Evolutionary conservation across 2,888 invertebrate genomes (phyloP).

Genomic region (Caenorhabditis imperialis): DNA sequence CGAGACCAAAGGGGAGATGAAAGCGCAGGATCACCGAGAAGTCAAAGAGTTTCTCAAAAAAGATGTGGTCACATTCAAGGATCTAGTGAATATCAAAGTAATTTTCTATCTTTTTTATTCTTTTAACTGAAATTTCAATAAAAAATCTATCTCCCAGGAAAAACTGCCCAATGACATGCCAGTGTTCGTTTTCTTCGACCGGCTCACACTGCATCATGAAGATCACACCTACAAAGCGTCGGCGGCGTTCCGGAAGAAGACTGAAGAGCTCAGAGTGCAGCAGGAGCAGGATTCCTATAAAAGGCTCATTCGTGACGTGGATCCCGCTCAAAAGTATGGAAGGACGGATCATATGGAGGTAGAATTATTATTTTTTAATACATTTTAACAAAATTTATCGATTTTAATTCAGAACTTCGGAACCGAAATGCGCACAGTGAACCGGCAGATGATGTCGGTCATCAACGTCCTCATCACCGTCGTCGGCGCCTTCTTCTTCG

Average conservation of each 20-base stretch:
- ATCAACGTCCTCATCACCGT: constrained; percentile 94
- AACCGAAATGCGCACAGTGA: constrained; percentile 57
- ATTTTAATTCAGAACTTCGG: constrained; percentile 59
- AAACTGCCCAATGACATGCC: constrained; percentile 47
- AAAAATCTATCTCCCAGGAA: constrained; percentile 12
- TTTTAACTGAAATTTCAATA: too few relatives aligned
- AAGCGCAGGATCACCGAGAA: constrained; percentile 6
- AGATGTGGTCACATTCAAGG: constrained; percentile 46
- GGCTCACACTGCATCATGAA: constrained; percentile 31
- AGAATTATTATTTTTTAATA: too few relatives aligned
- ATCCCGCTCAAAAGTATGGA: constrained; percentile 63
- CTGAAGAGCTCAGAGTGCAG: constrained; percentile 51
- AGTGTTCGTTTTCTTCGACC: constrained; percentile 49
- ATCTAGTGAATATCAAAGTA: constrained; percentile 50
- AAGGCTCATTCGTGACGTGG: constrained; percentile 55
- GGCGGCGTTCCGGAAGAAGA: constrained; percentile 54
- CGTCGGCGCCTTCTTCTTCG: constrained; percentile 94
- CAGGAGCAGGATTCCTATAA: constrained; percentile 61
- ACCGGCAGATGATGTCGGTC: constrained; percentile 83
- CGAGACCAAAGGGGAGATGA: constrained; percentile 12
- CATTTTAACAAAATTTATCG: too few relatives aligned
- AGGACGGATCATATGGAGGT: constrained; percentile 55
- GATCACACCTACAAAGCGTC: constrained; percentile 55
- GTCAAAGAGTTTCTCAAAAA: constrained; percentile 45
- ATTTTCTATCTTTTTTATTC: too few relatives aligned